Evolutionary conservation across 1,140 invertebrate genomes (phyloP).

Genomic region (Pemphigus obesinymphae): DNA sequence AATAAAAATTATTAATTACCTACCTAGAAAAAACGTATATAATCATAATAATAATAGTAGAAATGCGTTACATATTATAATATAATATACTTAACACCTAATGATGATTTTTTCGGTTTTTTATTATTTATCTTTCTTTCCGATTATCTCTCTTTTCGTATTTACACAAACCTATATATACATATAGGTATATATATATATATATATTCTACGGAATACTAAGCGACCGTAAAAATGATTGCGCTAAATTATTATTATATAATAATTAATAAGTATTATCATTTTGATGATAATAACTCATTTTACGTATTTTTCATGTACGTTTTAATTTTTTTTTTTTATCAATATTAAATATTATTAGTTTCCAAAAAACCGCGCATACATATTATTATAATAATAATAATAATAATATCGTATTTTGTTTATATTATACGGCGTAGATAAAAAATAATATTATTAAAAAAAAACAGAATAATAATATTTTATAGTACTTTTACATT

Average conservation of each 20-base stretch:
- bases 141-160: constrained; percentile 16
- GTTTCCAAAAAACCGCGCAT: constrained; percentile 29
- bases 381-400: background rate
- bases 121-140: background rate
- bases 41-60: constrained; percentile 18
- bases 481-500: no score
- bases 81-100: constrained; percentile 39
- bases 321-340: background rate
- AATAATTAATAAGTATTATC: no score
- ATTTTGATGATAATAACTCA: constrained; percentile 8
- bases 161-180: constrained; percentile 38
- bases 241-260: constrained; percentile 20
- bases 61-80: constrained; percentile 41
- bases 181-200: background rate
- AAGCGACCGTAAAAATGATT: constrained; percentile 20
- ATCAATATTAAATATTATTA: no score
- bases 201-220: constrained; percentile 11
- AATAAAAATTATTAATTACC: constrained; percentile 41
- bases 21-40: constrained; percentile 39
- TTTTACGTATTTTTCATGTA: background rate
- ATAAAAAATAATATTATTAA: constrained; percentile 30
- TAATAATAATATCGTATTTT: no score
- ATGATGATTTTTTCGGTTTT: constrained; percentile 37
- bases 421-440: background rate
- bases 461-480: constrained; percentile 25